Evolutionary conservation across 2,797 vertebrate genomes (phyloP), one percentile per base, ranked within the genome.

Genomic region (Menidia menidia): DNA sequence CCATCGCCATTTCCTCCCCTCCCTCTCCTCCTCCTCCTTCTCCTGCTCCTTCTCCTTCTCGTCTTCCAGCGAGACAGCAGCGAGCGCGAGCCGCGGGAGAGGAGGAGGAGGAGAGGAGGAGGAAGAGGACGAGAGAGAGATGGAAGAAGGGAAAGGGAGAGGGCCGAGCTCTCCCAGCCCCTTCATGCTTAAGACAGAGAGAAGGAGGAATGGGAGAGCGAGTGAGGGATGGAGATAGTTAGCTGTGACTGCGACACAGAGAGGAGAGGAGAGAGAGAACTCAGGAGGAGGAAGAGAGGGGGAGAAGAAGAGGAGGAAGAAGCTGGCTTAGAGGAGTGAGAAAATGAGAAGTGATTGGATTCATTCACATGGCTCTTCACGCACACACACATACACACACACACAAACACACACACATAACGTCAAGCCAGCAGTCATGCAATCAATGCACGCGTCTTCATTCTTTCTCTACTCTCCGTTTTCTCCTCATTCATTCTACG

Each of bases 1-100:
- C 92, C 92, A 92, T 92, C 90, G 93, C 93, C 93, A 94, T 93
- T 91, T 92, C 92, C 91, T 92, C 92, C 93, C 87, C 91, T 90
- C 92, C 91, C 87, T 85, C 92, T 91, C 87, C 89, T 89, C 88
- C 88, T 89, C 86, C 90, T 88, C 83, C 88, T 89, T 78, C 87
- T 88, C 83, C 90, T 91, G 80, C 86, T 91, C 89, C 85, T 89
- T 80, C 91, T 91, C 89, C 90, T 92, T 88, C 88, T 89, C 91
- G 91, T 91, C 89, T 91, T 93, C 88, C 90, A 91, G 92, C 79
- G 84, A 93, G 91, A 92, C 84, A 92, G 90, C 87, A 89, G 91
- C 63, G 71, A 91, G 88, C 75, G 82, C 69, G 58, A 91, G 89
- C 86, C 77, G 77, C 67, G 80, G 76, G 73, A 88, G 83, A 81